These are phyloP conservation scores for Melanotaenia pygmaea DNA, from an alignment of 2,797 vertebrate species.

Conservation along the genomic window DNA sequence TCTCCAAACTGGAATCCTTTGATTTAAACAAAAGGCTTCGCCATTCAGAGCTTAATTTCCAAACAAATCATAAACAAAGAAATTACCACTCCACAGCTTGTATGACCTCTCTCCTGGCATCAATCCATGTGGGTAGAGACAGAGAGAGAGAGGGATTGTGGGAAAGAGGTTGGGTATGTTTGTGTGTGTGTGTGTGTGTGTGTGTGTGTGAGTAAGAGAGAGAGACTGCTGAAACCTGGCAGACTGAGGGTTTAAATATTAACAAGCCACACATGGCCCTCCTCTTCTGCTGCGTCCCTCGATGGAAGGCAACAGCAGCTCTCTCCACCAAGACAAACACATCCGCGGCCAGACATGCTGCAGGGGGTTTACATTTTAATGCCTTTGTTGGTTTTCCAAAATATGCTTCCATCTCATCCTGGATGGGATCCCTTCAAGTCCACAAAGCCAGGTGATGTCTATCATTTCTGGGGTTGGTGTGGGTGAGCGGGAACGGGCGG, in stretches of 20 bases:
- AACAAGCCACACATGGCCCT: slow-evolving; percentile 88
- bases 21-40: slow-evolving; percentile 35
- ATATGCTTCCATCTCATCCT: slow-evolving; percentile 86
- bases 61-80: slow-evolving; percentile 76
- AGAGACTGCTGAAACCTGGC: slow-evolving; percentile 79
- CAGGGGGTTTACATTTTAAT: slow-evolving; percentile 88
- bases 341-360: slow-evolving; percentile 84
- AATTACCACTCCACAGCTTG: slow-evolving; percentile 67
- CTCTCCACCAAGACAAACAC: slow-evolving; percentile 83
- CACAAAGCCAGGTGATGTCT: slow-evolving; percentile 81
- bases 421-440: slow-evolving; percentile 80
- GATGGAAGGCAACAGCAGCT: slow-evolving; percentile 82
- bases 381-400: slow-evolving; percentile 89
- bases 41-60: slow-evolving; percentile 56
- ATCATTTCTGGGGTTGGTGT: slow-evolving; percentile 59
- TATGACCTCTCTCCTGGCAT: slow-evolving; percentile 73
- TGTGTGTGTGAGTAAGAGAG: slow-evolving; percentile 21
- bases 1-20: slow-evolving; percentile 15
- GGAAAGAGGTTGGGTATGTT: slow-evolving; percentile 55
- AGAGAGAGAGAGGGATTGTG: slow-evolving; percentile 55
- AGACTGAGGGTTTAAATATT: slow-evolving; percentile 88
- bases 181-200: slow-evolving; percentile 43
- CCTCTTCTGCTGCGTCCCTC: slow-evolving; percentile 80
- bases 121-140: slow-evolving; percentile 51
- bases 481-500: neutral